phyloP scores from a whole-genome alignment of 2,888 invertebrate genomes.

The Acrocyrtus sp. region DNA sequence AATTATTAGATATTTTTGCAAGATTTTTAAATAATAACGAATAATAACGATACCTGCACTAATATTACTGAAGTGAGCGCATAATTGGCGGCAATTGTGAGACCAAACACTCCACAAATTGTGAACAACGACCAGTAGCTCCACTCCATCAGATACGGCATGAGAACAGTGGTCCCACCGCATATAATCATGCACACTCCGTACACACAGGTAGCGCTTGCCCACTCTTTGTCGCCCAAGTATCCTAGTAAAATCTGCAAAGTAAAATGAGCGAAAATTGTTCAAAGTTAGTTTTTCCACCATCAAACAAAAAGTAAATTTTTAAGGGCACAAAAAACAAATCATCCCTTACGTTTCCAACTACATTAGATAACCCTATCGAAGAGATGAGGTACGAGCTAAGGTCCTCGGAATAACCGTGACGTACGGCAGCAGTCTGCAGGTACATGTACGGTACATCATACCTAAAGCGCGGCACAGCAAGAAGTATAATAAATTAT shows the following conservation, averaged over 20 bases:
- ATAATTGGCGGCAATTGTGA: constrained; percentile 92
- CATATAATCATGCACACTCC: constrained; percentile 66
- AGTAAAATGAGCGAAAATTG: too few species aligned
- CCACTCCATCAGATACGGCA: constrained; percentile 58
- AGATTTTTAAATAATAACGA: neutral
- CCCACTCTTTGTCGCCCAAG: constrained; percentile 86
- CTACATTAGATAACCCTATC: constrained; percentile 89
- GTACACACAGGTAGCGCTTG: constrained; percentile 85
- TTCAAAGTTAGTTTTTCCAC: too few species aligned
- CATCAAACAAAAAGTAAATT: neutral
- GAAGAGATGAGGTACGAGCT: constrained; percentile 84
- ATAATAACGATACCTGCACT: constrained; percentile 86
- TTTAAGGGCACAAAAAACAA: neutral
- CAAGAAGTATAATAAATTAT: too few species aligned
- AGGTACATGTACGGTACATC: constrained; percentile 96
- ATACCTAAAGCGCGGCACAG: constrained; percentile 71
- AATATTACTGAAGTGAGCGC: constrained; percentile 90
- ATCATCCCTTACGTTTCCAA: constrained; percentile 84
- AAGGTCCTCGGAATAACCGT: constrained; percentile 77
- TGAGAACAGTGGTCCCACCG: constrained; percentile 60
- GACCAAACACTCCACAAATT: constrained; percentile 83
- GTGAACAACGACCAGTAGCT: constrained; percentile 70
- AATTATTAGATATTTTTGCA: neutral
- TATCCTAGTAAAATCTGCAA: constrained; percentile 82
- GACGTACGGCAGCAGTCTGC: constrained; percentile 81